Base-by-base conservation (phyloP, 2,113 vertebrate species). In the Peromyscus polionotus region DNA sequence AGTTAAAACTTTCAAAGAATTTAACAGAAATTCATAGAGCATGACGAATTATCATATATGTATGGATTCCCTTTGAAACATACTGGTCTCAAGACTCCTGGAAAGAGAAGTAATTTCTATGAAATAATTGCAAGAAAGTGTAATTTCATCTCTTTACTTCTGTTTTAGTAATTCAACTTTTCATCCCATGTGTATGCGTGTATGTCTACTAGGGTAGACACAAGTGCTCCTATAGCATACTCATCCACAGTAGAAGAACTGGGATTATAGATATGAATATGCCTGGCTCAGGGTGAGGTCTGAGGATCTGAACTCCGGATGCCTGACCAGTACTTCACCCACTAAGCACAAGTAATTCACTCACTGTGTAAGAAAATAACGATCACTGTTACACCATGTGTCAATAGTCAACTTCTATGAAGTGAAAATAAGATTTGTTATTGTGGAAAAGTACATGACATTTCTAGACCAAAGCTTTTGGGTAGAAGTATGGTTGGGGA, bases 381-480 rank as follows among this genome's bases (percentile, higher is more conserved):
- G 28, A 76, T 31, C 31, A 93, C 14, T 94, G 57, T 72, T 33
- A 75, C 68, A 85, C 91, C 84, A 88, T 79, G 63, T 79, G 11
- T 24, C 87, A 39, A 48, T 48, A 63, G 20, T 19, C 19, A 94
- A n/a, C 13, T 70, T 81, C 94, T 72, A 86, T 86, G 33, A 93
- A 72, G 19, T 54, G 8, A 85, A 42, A 11, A 76, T 76, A 75
- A 83, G 11, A 92, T 5, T 61, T 59, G 72, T 77, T 90, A n/a
- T 90, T 1, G 48, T 61, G 16, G 63, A 88, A 92, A 39, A 72
- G 19, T 81, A 2, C 0, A 65, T 22, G 67, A 75, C 7, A 67
- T 39, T 81, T 45, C 57, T 54, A 95, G 48, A 67, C 19, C 11
- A 97, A 81, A 67, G 28, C 94, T 95, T 89, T 68, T 85, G 94